Conservation (phyloP, 2,888 invertebrate species). For the Cheilosia vernalis region DNA sequence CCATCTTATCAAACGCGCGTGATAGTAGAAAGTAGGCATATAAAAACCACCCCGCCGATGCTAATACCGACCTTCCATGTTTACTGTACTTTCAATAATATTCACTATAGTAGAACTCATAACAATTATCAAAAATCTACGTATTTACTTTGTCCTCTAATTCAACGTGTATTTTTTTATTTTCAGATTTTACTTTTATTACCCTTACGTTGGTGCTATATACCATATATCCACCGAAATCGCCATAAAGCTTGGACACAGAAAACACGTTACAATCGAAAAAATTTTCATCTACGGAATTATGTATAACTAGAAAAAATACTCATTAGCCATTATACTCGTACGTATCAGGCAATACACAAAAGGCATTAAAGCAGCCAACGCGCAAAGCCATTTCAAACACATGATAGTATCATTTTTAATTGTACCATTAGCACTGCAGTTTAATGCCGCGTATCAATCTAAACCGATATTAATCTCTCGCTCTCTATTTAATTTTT, state of each 20-base stretch:
- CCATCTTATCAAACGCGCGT: too few species aligned
- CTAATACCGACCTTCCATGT: too few species aligned
- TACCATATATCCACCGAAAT: constrained; percentile 5
- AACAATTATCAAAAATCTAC: too few species aligned
- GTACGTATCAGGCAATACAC: not conserved
- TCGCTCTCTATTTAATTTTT: not conserved
- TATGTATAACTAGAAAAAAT: constrained; percentile 70
- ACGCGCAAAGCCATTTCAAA: constrained; percentile 24
- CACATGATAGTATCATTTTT: constrained; percentile 25
- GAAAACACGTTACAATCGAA: constrained; percentile 18
- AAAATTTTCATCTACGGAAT: constrained; percentile 57
- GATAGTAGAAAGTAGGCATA: too few species aligned
- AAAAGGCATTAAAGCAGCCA: constrained; percentile 25
- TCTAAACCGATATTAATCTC: constrained; percentile 9
- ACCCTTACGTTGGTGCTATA: not conserved
- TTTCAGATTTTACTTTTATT: constrained; percentile 53
- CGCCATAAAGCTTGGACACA: constrained; percentile 44
- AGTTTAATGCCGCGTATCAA: constrained; percentile 27
- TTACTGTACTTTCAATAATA: too few species aligned
- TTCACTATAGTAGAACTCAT: too few species aligned
- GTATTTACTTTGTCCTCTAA: not conserved
- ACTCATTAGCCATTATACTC: constrained; percentile 45
- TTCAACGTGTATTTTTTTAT: constrained; percentile 21
- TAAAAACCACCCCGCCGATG: too few species aligned
- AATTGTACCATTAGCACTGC: constrained; percentile 27